Evolutionary conservation across 1,140 invertebrate species (phyloP), one percentile per base, ranked within the genome.

Genomic region (Zaprionus camerounensis): DNA sequence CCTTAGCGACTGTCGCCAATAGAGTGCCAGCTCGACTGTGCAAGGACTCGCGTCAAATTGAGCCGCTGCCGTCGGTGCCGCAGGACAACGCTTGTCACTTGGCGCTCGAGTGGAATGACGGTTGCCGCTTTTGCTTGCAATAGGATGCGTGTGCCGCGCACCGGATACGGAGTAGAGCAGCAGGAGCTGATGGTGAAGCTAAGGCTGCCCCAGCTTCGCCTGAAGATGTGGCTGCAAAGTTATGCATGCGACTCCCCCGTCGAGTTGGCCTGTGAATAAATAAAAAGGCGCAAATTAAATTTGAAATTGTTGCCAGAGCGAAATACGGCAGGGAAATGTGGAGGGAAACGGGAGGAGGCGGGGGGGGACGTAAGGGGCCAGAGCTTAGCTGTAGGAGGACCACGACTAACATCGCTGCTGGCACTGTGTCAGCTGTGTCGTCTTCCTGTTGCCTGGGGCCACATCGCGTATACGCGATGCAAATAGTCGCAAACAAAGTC

Each of bases 211-310:
- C 20, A 5, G 51, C 11, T 1, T 4, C 20, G 46, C 46, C 20
- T 4, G 46, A 31, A 56, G 53, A 56, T 31, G 53, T 56, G 53
- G 53, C 26, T 17, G 56, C 22, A 22, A 58, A 58, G n/a, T 58
- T 58, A 17, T 20, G 34, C n/a, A 34, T 34, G 22, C 41, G 26
- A 41, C 53, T 69, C 44, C 72, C 53, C 17, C 57, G 64, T 31
- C 36, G 68, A 46, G 58, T 71, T 80, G 22, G 64, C 67, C 71
- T 20, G 28, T 88, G 78, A 82, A 87, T 87, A 88, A 87, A 81
- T 87, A 88, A 87, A 74, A 62, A 81, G 81, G 78, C 76, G 81
- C 49, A 88, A 88, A 88, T 87, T 81, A 81, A 88, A 88, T 88
- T 87, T 78, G 55, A 78, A 83, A 83, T 71, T 80, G 63, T 69